A percentile compares a stretch with the other conserved stretches of the same genome.
These are phyloP conservation scores for Drosophila ohnishii DNA, from an alignment of 1,140 invertebrate genomes.

Conservation along the genomic window DNA sequence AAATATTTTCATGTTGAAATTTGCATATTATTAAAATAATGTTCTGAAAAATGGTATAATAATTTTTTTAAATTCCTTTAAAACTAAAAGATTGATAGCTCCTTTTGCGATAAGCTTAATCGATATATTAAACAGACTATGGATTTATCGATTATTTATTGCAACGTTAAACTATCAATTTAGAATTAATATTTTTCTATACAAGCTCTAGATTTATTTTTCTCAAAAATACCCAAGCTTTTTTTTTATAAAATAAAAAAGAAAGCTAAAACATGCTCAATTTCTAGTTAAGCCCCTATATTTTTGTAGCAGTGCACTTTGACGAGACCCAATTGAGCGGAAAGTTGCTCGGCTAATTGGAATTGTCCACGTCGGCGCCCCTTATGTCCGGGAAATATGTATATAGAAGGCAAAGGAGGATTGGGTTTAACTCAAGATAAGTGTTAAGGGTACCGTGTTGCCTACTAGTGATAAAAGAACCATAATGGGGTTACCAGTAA, in stretches of 20 bases:
- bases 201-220: background rate
- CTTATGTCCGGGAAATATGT: slow-evolving; percentile 9
- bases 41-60: too few species aligned
- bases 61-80: background rate
- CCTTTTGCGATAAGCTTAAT: too few species aligned
- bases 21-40: too few species aligned
- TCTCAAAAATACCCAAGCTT: background rate
- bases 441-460: background rate
- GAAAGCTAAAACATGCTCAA: too few species aligned
- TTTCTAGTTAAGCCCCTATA: too few species aligned
- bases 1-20: too few species aligned
- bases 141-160: background rate
- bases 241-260: too few species aligned
- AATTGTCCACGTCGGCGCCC: slow-evolving; percentile 22
- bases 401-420: background rate
- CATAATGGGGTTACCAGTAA: background rate
- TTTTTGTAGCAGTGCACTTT: slow-evolving; percentile 19
- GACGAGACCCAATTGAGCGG: slow-evolving; percentile 27
- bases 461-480: background rate
- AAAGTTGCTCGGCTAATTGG: slow-evolving; percentile 37
- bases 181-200: too few species aligned
- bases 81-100: background rate
- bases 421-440: slow-evolving; percentile 2
- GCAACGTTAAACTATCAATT: background rate
- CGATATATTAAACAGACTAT: too few species aligned